Percentiles rank a stretch among this genome's conserved stretches.
phyloP scores from a whole-genome alignment of 2,113 vertebrate species.

The Prietella phreatophila region DNA sequence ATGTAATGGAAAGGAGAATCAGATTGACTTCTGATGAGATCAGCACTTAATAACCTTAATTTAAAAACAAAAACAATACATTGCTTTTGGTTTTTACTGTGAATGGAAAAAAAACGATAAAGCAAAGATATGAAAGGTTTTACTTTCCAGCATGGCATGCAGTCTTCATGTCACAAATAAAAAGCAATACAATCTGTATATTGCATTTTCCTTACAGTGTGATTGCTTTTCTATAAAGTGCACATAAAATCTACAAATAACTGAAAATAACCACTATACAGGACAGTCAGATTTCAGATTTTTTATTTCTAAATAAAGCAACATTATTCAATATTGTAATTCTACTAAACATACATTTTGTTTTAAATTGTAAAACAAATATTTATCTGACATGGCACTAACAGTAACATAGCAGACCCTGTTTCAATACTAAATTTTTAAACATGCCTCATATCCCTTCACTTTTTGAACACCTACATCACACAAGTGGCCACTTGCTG shows the following conservation, averaged over 20 bases:
- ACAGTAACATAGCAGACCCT: background rate
- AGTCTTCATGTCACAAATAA: background rate
- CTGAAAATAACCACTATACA: background rate
- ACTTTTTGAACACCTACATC: background rate
- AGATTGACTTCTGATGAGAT: background rate
- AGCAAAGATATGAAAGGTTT: too few relatives aligned
- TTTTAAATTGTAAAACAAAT: background rate
- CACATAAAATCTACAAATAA: background rate
- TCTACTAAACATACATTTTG: background rate
- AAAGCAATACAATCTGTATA: background rate
- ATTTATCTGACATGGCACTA: background rate
- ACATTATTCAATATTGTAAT: background rate
- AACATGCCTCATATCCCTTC: background rate
- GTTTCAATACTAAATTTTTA: background rate
- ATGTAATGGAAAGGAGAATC: background rate
- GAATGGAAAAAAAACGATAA: too few relatives aligned
- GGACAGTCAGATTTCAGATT: background rate
- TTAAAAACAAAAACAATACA: background rate
- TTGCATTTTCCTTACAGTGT: background rate
- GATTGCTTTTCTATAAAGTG: background rate
- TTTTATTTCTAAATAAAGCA: background rate
- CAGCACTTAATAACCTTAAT: background rate
- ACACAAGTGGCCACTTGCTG: background rate
- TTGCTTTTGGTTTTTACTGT: too few relatives aligned
- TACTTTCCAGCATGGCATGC: background rate